A percentile compares a stretch with the other conserved stretches of the same genome.
phyloP scores from a whole-genome alignment of 2,888 invertebrate species.

The Nyleta sp. region DNA sequence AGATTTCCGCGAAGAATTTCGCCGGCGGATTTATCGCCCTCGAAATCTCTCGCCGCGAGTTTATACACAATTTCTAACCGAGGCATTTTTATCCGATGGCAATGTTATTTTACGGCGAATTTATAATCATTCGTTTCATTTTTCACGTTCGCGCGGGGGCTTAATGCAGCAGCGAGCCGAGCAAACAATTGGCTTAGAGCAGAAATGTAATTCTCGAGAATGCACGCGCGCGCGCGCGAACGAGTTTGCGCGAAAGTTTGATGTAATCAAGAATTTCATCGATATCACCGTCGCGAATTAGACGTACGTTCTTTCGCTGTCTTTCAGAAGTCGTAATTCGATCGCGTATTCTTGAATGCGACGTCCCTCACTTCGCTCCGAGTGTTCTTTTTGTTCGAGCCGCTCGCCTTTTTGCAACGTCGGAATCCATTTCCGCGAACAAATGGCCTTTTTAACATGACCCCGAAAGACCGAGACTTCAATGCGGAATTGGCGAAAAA shows the following conservation, averaged over 20 bases:
- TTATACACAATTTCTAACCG: too few species aligned
- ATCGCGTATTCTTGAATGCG: conserved; percentile 54
- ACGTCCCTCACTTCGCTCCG: conserved; percentile 20
- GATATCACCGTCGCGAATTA: conserved; percentile 42
- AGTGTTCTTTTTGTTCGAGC: conserved; percentile 31
- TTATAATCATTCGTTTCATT: too few species aligned
- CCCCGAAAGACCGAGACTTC: conserved; percentile 30
- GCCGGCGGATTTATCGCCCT: conserved; percentile 28
- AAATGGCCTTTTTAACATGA: conserved; percentile 61
- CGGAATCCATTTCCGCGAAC: conserved; percentile 51
- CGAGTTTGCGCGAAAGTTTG: conserved; percentile 41
- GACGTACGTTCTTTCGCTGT: conserved; percentile 49
- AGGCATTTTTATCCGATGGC: too few species aligned
- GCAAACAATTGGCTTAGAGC: too few species aligned
- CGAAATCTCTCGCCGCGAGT: conserved; percentile 19
- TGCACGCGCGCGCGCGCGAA: not conserved
- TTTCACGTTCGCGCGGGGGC: too few species aligned
- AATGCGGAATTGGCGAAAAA: conserved; percentile 15
- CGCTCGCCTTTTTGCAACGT: conserved; percentile 35
- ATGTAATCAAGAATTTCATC: conserved; percentile 49
- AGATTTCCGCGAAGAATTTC: conserved; percentile 28
- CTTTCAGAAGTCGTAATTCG: conserved; percentile 57
- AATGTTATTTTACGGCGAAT: too few species aligned
- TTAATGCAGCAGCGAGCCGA: too few species aligned
- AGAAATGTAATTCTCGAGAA: conserved; percentile 7